Conservation (phyloP, 2,113 vertebrate genomes). For the Rhea americana region DNA sequence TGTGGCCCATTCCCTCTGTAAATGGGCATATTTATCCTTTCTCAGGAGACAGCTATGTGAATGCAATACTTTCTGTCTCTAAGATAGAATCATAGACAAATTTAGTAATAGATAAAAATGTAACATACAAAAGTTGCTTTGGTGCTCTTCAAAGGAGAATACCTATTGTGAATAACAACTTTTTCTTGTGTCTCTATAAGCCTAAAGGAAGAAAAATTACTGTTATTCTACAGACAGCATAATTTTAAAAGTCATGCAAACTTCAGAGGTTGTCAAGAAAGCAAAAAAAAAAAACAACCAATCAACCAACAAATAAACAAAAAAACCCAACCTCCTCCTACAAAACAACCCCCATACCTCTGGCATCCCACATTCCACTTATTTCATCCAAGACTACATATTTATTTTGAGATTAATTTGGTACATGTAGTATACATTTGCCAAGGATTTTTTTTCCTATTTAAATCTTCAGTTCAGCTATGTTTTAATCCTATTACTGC, state of each 20-base stretch:
- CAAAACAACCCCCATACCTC: not conserved
- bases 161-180: not conserved
- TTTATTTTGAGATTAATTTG: slow-evolving; percentile 88
- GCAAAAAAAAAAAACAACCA: not conserved
- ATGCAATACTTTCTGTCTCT: not conserved
- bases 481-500: slow-evolving; percentile 93
- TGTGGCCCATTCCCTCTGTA: not conserved
- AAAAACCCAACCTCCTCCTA: not conserved
- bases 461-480: slow-evolving; percentile 87
- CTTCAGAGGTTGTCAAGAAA: not conserved
- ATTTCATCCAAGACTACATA: slow-evolving; percentile 70
- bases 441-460: slow-evolving; percentile 82
- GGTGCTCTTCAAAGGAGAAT: not conserved
- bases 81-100: not conserved
- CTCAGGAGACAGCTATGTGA: not conserved
- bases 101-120: not conserved
- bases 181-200: not conserved
- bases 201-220: not conserved
- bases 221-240: not conserved
- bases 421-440: slow-evolving; percentile 84
- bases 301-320: not conserved
- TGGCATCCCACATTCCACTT: slow-evolving; percentile 62
- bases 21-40: not conserved
- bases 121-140: not conserved
- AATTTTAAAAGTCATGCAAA: slow-evolving; percentile 9